Base-by-base conservation (phyloP, 2,797 vertebrate genomes). In the Enteromius radiatus region DNA sequence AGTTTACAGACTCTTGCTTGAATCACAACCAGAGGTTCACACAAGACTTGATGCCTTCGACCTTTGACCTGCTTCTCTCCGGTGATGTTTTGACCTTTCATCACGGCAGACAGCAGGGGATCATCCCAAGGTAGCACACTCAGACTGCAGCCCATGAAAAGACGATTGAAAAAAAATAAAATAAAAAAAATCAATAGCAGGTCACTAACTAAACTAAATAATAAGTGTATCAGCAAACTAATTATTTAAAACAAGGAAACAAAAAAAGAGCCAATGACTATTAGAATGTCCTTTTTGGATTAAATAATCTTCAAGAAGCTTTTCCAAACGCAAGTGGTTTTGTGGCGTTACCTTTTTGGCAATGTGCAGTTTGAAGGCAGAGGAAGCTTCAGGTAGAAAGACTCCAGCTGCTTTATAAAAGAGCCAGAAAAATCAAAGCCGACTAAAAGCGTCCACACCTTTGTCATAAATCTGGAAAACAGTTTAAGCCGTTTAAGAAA, bases 21-120 rank as follows among this genome's bases (percentile, higher is more conserved):
- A 78, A 94, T 81, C 5, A 95, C 91, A 3, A 89, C 17, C 10
- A 91, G 1, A 0, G 73, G 0, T 81, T 95, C 94, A 84, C 81
- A 89, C 47, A 95, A 89, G 33, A 31, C 38, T 0, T 88, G 88
- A 47, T 19, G 0, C 12, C 86, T 92, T 67, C 84, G 93, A 70
- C 93, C 91, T 75, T 90, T 93, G 68, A 81, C 80, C 0, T 43
- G 84, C 19, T 89, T 90, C 21, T 89, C 87, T 23, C 94, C 93
- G 0, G 87, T 90, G 81, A 91, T 4, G 49, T 93, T 95, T 80
- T 94, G 93, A 21, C 94, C 93, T 80, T 88, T 94, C 19, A 95
- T 45, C 9, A 94, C 92, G 0, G 92, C 89, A 3, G 90, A 91
- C 75, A 95, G 87, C 3, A 94, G 84, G 0, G 68, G 14, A 0